Evolutionary conservation across 2,888 invertebrate genomes (phyloP).

Genomic region (Uropetala carovei): DNA sequence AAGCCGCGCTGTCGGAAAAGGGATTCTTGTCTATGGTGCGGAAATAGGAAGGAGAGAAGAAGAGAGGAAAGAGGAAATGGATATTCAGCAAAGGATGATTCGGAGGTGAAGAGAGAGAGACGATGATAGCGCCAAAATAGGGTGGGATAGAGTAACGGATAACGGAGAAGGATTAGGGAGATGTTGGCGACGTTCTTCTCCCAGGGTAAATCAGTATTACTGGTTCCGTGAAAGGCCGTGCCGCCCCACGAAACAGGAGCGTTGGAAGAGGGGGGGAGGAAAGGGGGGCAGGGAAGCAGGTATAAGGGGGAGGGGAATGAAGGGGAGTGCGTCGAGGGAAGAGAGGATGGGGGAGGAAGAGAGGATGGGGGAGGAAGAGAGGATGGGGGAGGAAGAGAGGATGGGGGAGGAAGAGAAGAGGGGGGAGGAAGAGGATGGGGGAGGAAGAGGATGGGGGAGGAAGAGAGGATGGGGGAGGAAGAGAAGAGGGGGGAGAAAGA

Average conservation of each 20-base stretch:
- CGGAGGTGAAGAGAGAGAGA: neutral
- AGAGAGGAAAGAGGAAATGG: neutral
- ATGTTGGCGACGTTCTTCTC: neutral
- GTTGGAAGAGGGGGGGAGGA: neutral
- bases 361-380: neutral
- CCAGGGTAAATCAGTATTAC: constrained; percentile 13
- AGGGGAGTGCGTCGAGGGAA: too few relatives aligned
- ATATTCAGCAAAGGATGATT: neutral
- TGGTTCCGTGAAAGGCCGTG: constrained; percentile 19
- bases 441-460: neutral
- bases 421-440: neutral
- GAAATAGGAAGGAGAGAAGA: neutral
- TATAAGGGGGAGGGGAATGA: neutral
- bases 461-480: neutral
- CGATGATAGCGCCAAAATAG: constrained; percentile 1
- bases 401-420: neutral
- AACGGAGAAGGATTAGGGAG: constrained; percentile 5
- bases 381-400: neutral
- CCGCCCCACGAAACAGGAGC: neutral
- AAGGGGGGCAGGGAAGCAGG: neutral
- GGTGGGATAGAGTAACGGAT: neutral
- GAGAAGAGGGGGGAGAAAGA: neutral
- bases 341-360: neutral
- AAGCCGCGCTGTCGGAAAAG: neutral
- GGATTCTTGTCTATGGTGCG: neutral